Base-by-base conservation (phyloP, 1,140 invertebrate genomes). In the Tetragonula clypearis region DNA sequence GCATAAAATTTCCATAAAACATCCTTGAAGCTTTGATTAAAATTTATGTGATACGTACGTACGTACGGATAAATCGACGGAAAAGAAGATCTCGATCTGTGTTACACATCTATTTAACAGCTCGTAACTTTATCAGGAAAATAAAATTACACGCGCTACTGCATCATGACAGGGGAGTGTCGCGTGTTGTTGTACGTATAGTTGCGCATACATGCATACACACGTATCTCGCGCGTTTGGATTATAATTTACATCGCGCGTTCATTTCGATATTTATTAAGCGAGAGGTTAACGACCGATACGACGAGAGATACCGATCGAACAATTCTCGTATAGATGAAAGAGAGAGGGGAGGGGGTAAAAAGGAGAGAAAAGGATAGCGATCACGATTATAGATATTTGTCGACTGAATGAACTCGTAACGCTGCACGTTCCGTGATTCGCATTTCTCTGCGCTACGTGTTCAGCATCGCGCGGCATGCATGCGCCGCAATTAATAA, bases 351-450 rank as follows among this genome's bases (percentile, higher is more conserved):
- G 8, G 0, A 0, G 14, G 21, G 3, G 0, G 9, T 2, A 17
- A 8, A 14, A 41, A 49, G 58, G 58, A 80, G 26, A 49, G 14
- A 23, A 19, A 56, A 12, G 30, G 30, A 26, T 23, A 41, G 35
- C 19, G 21, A n/a, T 73, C 71, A 15, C 60, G 66, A 72, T 56
- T 55, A 30, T n/a, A 60, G 21, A 79, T 66, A 81, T 82, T 82
- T 60, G 66, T 81, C 60, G 69, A 74, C 56, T 75, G 49, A 58
- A 85, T 73, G 71, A 85, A 85, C 79, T 75, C n/a, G n/a, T 81
- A 30, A 74, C 21, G 55, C 23, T 41, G 49, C 41, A 49, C 41
- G 35, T 23, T 71, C 62, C 75, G 76, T 69, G 55, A 84, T 84
- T 84, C 76, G 35, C 65, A 68, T 84, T 71, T 71, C 82, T 79